Conservation (phyloP, 2,113 vertebrate genomes). For the Tachysurus fulvidraco region DNA sequence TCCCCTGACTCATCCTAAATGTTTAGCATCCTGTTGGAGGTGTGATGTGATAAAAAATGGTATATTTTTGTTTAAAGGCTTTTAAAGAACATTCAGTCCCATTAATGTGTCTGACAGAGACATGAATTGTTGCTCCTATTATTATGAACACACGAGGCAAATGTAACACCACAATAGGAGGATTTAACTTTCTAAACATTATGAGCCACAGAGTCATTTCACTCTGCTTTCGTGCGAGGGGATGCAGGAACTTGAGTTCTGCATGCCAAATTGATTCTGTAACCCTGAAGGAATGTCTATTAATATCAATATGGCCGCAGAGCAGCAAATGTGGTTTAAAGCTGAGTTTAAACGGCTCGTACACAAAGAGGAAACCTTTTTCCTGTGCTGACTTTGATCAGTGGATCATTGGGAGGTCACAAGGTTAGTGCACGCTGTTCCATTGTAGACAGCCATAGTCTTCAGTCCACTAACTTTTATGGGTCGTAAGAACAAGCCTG, state of each 20-base stretch:
- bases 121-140: too few relatives aligned
- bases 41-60: neutral
- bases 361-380: constrained; percentile 37
- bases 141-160: neutral
- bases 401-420: constrained; percentile 46
- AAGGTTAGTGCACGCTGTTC: constrained; percentile 50
- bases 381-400: constrained; percentile 54
- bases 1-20: constrained; percentile 23
- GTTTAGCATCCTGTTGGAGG: constrained; percentile 5
- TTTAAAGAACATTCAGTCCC: neutral
- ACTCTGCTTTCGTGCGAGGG: neutral
- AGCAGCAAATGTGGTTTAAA: constrained; percentile 8
- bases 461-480: constrained; percentile 57
- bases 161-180: neutral
- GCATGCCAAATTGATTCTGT: neutral
- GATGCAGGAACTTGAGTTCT: neutral
- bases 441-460: constrained; percentile 47
- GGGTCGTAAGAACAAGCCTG: constrained; percentile 47
- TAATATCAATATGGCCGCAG: constrained; percentile 21
- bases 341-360: constrained; percentile 9
- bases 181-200: constrained; percentile 11
- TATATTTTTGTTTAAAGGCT: neutral
- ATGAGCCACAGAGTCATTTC: neutral
- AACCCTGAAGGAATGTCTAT: constrained; percentile 8
- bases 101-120: neutral